phyloP scores from a whole-genome alignment of 2,797 vertebrate species.

The Melanotaenia trifasciata region DNA sequence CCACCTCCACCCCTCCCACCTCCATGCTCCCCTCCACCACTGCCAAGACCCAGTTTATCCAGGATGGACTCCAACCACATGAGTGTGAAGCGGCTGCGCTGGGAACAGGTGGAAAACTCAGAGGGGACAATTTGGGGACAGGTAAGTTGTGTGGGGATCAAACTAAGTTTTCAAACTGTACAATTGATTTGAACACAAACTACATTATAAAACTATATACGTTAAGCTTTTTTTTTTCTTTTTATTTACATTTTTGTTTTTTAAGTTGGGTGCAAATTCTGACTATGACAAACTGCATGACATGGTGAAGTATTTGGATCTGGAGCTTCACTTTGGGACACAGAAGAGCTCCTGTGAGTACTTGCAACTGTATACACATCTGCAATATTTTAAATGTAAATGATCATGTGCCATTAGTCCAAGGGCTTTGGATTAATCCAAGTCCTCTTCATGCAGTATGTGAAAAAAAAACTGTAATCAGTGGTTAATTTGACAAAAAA shows the following conservation, averaged over 20 bases:
- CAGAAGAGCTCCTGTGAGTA: constrained; percentile 92
- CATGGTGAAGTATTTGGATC: constrained; percentile 98
- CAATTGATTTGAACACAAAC: not conserved
- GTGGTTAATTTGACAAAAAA: not conserved
- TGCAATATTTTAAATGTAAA: constrained; percentile 14
- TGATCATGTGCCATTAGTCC: not conserved
- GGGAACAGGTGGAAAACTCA: constrained; percentile 98
- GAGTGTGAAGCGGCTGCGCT: constrained; percentile 96
- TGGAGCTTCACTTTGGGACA: constrained; percentile 97
- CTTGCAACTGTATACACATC: constrained; percentile 6
- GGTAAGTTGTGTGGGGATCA: constrained; percentile 71
- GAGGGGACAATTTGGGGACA: constrained; percentile 99
- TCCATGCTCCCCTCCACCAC: constrained; percentile 82
- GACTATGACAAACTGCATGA: constrained; percentile 98
- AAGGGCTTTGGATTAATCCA: not conserved
- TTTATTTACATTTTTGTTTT: not conserved
- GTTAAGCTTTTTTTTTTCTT: constrained; percentile 2
- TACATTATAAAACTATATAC: not conserved
- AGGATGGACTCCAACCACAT: constrained; percentile 94
- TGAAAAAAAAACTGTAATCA: constrained; percentile 3
- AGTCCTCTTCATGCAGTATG: not conserved
- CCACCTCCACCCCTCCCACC: constrained; percentile 79
- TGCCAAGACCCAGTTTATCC: constrained; percentile 85
- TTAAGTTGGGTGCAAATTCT: constrained; percentile 92
- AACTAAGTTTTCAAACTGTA: not conserved